Evolutionary conservation across 2,113 vertebrate species (phyloP).

Genomic region (Brienomyrus longianalis): DNA sequence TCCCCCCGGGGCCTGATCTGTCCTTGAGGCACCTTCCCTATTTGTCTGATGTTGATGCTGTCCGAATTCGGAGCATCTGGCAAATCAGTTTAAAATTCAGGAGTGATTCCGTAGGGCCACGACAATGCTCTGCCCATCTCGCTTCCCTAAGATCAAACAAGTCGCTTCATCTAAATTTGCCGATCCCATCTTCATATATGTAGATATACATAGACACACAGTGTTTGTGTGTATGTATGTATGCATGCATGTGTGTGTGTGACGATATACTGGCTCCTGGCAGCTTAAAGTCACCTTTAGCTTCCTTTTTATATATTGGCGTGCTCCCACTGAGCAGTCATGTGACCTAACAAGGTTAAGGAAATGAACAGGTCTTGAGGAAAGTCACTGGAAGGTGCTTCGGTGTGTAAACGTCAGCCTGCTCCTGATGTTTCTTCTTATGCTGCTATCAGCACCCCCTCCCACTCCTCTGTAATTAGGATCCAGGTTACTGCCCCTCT

Average conservation of each 20-base stretch:
- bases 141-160: background rate
- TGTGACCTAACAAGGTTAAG: background rate
- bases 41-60: background rate
- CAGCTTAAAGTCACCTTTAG: background rate
- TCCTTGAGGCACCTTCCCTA: background rate
- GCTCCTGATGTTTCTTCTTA: slow-evolving; percentile 40
- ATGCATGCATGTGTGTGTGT: background rate
- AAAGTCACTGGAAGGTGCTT: slow-evolving; percentile 18
- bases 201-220: background rate
- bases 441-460: slow-evolving; percentile 53
- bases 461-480: slow-evolving; percentile 57
- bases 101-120: background rate
- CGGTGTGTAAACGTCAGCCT: background rate
- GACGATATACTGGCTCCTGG: background rate
- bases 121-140: background rate
- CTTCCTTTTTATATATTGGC: background rate
- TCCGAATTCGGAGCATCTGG: background rate
- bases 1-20: background rate
- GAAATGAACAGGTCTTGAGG: slow-evolving; percentile 38
- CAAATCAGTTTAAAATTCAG: background rate
- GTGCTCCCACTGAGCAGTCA: background rate
- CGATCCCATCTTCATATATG: background rate
- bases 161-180: background rate
- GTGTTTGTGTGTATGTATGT: background rate
- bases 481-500: slow-evolving; percentile 6